Evolutionary conservation across 1,140 invertebrate genomes (phyloP), one percentile per base, ranked within the genome.

Genomic region (Zeugodacus cucurbitae): DNA sequence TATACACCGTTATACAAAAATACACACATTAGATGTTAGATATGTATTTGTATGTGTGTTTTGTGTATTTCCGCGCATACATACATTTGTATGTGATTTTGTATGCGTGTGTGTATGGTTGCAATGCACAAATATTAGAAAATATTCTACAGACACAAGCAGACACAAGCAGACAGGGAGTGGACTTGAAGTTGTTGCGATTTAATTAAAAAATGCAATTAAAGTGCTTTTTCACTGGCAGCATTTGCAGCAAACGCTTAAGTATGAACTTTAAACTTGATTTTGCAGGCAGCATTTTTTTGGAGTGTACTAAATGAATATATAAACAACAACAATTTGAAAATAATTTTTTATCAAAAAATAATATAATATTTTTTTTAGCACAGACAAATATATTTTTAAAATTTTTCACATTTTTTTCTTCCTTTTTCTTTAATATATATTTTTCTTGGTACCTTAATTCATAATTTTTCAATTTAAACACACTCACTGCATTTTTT

Each of bases 121-220:
- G 70, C n/a, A 86, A 64, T 88, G 59, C 37, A 87, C 58, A 87
- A 87, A 87, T 87, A 59, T 67, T 78, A 88, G 54, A 57, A 82
- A 87, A 41, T 88, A 44, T 87, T 17, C 67, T n/a, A 62, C 34
- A 58, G 44, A 88, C 44, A 57, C 41, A 82, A 44, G 86, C 34
- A 58, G 44, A 88, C 44, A 57, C 41, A 82, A 44, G 86, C 86
- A 89, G 88, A 89, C 88, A 89, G 88, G 88, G 88, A 89, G 88
- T 89, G 88, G 88, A 89, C 88, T 87, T 26, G 26, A 26, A 87
- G 86, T 67, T 58, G 62, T 59, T 64, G 20, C 57, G 34, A 86
- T 86, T 88, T 88, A 67, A 86, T 86, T 88, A 67, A 88, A 59
- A 85, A 82, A 54, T 54, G 74, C 59, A 67, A 67, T 67, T 44